phyloP scores from a whole-genome alignment of 1,140 invertebrate species.

The Tetragonula clypearis region DNA sequence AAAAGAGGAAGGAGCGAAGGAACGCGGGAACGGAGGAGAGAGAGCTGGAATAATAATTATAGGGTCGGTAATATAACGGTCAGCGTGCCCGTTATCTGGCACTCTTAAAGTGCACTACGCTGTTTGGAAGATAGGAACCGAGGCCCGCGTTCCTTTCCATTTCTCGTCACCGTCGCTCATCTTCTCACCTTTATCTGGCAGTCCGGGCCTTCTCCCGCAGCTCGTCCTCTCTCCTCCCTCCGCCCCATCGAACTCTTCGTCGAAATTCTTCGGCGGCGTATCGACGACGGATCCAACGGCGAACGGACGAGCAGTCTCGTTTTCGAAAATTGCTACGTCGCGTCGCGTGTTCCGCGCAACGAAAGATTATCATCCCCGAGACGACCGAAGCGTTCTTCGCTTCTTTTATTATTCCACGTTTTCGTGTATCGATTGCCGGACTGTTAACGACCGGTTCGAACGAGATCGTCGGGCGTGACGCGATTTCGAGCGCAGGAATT shows the following conservation, averaged over 20 bases:
- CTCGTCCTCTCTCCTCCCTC: too few species aligned
- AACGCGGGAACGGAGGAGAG: not conserved
- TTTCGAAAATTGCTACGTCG: not conserved
- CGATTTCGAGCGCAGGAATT: not conserved
- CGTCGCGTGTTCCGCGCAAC: too few species aligned
- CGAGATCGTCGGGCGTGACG: slow-evolving; percentile 5
- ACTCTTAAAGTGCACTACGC: slow-evolving; percentile 77
- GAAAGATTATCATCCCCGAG: not conserved
- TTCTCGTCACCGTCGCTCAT: slow-evolving; percentile 71
- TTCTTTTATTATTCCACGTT: not conserved
- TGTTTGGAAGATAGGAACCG: slow-evolving; percentile 73
- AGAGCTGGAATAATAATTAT: slow-evolving; percentile 79
- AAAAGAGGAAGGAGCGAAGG: not conserved
- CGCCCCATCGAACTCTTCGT: not conserved
- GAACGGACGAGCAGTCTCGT: not conserved
- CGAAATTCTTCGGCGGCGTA: slow-evolving; percentile 7
- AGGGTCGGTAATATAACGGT: slow-evolving; percentile 77
- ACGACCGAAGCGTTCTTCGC: not conserved
- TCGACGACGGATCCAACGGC: not conserved
- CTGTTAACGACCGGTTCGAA: slow-evolving; percentile 20
- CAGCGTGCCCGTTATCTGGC: slow-evolving; percentile 72
- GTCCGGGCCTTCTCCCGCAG: slow-evolving; percentile 14
- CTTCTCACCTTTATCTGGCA: slow-evolving; percentile 58
- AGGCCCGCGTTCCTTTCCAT: slow-evolving; percentile 50
- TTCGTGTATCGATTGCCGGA: not conserved